phyloP scores from a whole-genome alignment of 2,888 invertebrate species.

The Schizaphis graminum region DNA sequence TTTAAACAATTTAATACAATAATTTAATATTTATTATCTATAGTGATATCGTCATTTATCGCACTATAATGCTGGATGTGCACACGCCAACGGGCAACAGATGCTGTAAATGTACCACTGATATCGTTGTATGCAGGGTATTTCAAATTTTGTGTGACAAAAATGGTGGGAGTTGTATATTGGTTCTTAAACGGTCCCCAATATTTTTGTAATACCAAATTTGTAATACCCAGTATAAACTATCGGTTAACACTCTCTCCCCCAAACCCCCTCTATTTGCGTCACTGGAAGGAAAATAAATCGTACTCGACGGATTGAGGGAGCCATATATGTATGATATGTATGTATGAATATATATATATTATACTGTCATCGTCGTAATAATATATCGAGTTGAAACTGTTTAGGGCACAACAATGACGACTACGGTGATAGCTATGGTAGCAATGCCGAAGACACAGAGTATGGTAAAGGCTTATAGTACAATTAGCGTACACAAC shows the following conservation, averaged over 20 bases:
- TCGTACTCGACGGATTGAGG: not conserved
- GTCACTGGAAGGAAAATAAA: not conserved
- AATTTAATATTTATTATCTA: not conserved
- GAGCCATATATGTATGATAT: too few species aligned
- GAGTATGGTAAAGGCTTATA: not conserved
- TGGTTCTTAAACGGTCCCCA: not conserved
- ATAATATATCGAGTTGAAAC: not conserved
- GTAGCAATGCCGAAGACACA: not conserved
- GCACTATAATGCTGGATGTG: not conserved
- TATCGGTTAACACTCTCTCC: not conserved
- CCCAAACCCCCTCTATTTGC: too few species aligned
- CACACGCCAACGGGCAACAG: not conserved
- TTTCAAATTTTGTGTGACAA: not conserved
- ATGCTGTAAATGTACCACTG: not conserved
- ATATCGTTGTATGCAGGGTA: not conserved
- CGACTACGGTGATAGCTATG: not conserved
- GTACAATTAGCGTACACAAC: constrained; percentile 36
- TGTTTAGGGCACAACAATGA: not conserved
- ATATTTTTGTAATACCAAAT: not conserved
- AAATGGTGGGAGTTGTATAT: not conserved
- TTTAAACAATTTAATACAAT: not conserved
- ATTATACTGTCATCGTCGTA: not conserved
- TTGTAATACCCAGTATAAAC: not conserved
- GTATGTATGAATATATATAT: too few species aligned
- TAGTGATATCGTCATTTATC: not conserved